Base-by-base conservation (phyloP, 2,113 vertebrate genomes). In the Cynoglossus semilaevis region DNA sequence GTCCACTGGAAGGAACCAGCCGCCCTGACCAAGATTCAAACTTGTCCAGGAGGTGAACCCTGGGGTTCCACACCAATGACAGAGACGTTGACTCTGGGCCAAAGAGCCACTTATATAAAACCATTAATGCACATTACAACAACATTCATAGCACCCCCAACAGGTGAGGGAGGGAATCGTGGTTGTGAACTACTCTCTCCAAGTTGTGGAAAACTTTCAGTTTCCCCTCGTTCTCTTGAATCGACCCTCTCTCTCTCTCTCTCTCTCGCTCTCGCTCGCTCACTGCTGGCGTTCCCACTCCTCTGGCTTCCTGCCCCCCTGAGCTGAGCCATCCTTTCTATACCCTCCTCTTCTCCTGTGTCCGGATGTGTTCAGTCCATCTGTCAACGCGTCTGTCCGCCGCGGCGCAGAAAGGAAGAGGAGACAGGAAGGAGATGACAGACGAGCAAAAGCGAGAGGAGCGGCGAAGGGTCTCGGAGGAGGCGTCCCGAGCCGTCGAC, bases 321-420 rank as follows among this genome's bases (percentile, higher is more conserved):
- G 15, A 42, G 53, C 70, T 51, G 22, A 63, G 34, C 35, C 51
- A 49, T 29, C 29, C 51, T 43, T 2, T 47, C 45, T 44, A 5
- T n/a, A 36, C 43, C 53, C 53, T 53, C 65, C 59, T 34, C 17
- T 29, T 1, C 48, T 35, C 70, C 56, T 51, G 60, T 11, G 17
- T 67, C 80, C 72, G 76, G 72, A 82, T 76, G 77, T 80, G 63
- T 74, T 44, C 0, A 34, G 50, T 51, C 85, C 82, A 84, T 89
- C 82, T 84, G 87, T 85, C 81, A 75, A 55, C 67, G 1, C 9
- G 18, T 60, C 58, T 51, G 22, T 67, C 58, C 74, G 40, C 50
- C 44, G 42, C 72, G 78, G 50, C 37, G 63, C 42, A 55, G 61
- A 58, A 52, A 59, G 59, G 29, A 42, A 55, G 49, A 54, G 22